Evolutionary conservation across 2,888 invertebrate species (phyloP).

Genomic region (Mermis nigrescens): DNA sequence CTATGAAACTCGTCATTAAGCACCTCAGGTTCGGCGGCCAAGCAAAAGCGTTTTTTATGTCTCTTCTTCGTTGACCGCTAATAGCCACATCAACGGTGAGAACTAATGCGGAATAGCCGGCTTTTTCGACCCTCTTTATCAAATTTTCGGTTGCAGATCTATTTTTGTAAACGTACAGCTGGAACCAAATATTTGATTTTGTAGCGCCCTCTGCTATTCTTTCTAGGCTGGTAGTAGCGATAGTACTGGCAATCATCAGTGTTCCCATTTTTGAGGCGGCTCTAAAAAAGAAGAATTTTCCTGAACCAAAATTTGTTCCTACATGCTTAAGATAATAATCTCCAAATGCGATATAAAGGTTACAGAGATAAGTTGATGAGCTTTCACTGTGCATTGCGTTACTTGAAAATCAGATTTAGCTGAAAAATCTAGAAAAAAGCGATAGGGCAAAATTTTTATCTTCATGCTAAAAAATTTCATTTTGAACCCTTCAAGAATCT

Average conservation of each 20-base stretch:
- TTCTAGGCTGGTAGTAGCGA: conserved; percentile 67
- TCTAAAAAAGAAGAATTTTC: conserved; percentile 31
- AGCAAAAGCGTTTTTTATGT: conserved; percentile 60
- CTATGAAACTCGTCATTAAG: too few species aligned
- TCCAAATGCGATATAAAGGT: too few species aligned
- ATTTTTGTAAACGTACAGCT: conserved; percentile 62
- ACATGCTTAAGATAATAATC: too few species aligned
- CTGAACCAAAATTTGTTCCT: neutral
- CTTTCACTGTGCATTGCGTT: too few species aligned
- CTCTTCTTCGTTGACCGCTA: conserved; percentile 53
- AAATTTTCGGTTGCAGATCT: conserved; percentile 35
- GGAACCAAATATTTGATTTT: conserved; percentile 59
- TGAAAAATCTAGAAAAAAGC: too few species aligned
- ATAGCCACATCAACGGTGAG: conserved; percentile 67
- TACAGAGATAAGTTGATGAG: too few species aligned
- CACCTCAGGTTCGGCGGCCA: conserved; percentile 59
- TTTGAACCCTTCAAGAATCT: too few species aligned
- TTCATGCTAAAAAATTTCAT: too few species aligned
- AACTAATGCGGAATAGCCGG: conserved; percentile 66
- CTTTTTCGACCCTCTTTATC: conserved; percentile 54
- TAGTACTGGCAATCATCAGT: conserved; percentile 61
- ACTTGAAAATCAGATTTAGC: too few species aligned
- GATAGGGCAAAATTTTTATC: too few species aligned
- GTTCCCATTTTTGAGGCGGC: conserved; percentile 58
- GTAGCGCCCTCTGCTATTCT: conserved; percentile 50